Evolutionary conservation across 1,140 invertebrate species (phyloP), one percentile per base, ranked within the genome.

Genomic region (Tetragnatha versicolor): DNA sequence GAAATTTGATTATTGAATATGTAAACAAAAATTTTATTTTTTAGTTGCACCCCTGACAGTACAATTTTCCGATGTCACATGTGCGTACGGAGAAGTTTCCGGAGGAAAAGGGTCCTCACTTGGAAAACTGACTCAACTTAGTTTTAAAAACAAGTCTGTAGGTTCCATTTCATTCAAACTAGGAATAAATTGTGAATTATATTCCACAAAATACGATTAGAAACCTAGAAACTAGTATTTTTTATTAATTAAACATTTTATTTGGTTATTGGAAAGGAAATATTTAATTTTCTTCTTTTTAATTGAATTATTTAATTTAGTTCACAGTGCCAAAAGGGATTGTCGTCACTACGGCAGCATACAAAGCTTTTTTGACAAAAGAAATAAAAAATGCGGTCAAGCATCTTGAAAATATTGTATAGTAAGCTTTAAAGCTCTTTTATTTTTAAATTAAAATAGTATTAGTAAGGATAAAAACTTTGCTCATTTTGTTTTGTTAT

Each of bases 91-190:
- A 1, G 78, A 83, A 17, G 82, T 90, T n/a, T 90, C 91, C 0
- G 92, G 92, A 2, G 92, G 91, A 1, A 93, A 93, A 85, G 92
- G 90, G 31, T 88, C 89, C 14, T 92, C 92, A 2, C 84, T 93
- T 14, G 91, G 91, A 2, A 81, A 91, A n/a, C 83, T 93, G 39
- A 85, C 86, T 6, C n/a, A 63, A 47, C 12, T 81, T 12, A 58
- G 73, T 17, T 10, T 47, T 7, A n/a, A 51, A 0, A 47, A 68
- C 14, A 51, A 68, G 51, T 20, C 65, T 4, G 65, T 68, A 65
- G n/a, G n/a, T n/a, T n/a, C n/a, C n/a, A n/a, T n/a, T n/a, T n/a
- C n/a, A n/a, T n/a, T n/a, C n/a, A n/a, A n/a, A n/a, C n/a, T n/a
- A n/a, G n/a, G n/a, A n/a, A n/a, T n/a, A n/a, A n/a, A n/a, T n/a